These are phyloP conservation scores for Cyanoramphus novaezelandiae DNA, from an alignment of 2,113 vertebrate species.

Conservation along the genomic window DNA sequence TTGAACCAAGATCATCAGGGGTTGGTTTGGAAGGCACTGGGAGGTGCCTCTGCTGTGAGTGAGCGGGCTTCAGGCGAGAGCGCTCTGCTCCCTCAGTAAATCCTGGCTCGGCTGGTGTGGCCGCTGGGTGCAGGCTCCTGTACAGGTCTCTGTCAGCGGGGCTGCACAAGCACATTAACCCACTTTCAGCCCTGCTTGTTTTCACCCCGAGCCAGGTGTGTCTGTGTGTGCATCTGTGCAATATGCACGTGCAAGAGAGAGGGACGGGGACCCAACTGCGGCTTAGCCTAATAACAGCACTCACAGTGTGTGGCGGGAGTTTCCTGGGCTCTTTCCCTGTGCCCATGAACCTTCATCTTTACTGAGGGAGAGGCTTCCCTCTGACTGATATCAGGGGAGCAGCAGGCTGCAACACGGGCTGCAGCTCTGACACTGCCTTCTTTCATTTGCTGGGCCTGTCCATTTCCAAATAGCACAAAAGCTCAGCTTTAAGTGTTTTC, in stretches of 20 bases:
- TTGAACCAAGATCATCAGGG: neutral
- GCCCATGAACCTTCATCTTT: neutral
- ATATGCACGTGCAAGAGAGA: fast-evolving
- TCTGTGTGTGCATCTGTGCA: neutral
- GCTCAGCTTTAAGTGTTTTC: neutral
- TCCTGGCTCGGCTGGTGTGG: fast-evolving
- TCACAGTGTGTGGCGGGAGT: fast-evolving
- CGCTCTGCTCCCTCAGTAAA: neutral
- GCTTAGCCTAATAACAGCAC: neutral
- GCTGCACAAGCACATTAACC: neutral
- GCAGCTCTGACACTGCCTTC: neutral
- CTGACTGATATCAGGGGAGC: neutral
- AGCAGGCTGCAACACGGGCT: neutral
- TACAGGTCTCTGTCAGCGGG: neutral
- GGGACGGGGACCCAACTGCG: neutral
- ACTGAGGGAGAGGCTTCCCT: neutral
- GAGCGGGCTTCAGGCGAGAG: neutral
- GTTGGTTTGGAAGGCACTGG: neutral
- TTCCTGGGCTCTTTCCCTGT: neutral
- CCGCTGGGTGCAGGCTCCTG: fast-evolving
- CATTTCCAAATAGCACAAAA: neutral
- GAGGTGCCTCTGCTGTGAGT: neutral
- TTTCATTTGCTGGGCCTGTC: neutral
- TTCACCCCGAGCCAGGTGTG: neutral
- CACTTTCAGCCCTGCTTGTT: neutral